These are phyloP conservation scores for Shinisaurus crocodilurus DNA, from an alignment of 2,113 vertebrate species.

Conservation along the genomic window DNA sequence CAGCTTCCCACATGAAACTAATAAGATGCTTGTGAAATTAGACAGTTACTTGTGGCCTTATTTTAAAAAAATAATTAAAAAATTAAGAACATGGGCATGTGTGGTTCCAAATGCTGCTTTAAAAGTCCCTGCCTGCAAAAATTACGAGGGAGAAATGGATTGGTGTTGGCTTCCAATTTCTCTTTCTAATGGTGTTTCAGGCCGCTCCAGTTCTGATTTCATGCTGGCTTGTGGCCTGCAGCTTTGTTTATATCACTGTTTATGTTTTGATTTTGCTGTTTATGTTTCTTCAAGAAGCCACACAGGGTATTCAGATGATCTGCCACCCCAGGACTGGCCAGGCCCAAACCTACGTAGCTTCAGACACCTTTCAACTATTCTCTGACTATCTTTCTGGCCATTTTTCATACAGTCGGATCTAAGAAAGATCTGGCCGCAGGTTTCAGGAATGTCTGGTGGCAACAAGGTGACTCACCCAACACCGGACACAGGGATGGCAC, in stretches of 20 bases:
- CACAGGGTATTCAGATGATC: neutral
- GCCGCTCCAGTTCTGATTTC: neutral
- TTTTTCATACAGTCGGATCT: neutral
- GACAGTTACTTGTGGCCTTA: too few relatives aligned
- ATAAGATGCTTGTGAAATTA: conserved; percentile 23
- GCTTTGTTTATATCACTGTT: neutral
- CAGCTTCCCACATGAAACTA: conserved; percentile 1
- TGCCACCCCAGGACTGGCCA: neutral
- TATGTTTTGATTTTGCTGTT: neutral
- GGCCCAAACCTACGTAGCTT: too few relatives aligned
- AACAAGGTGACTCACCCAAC: neutral
- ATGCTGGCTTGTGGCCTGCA: neutral
- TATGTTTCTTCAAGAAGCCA: neutral
- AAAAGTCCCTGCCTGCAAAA: neutral
- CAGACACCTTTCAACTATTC: neutral
- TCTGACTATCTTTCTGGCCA: neutral
- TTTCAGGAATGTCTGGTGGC: neutral
- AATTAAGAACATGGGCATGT: conserved; percentile 1
- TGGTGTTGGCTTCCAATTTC: neutral
- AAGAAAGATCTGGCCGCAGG: too few relatives aligned
- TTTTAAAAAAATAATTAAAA: too few relatives aligned
- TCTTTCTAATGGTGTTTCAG: neutral
- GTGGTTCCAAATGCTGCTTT: neutral
- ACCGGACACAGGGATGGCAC: too few relatives aligned
- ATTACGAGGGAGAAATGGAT: neutral